These are phyloP conservation scores for Cebidichthys violaceus DNA, from an alignment of 2,113 vertebrate genomes.

Conservation along the genomic window DNA sequence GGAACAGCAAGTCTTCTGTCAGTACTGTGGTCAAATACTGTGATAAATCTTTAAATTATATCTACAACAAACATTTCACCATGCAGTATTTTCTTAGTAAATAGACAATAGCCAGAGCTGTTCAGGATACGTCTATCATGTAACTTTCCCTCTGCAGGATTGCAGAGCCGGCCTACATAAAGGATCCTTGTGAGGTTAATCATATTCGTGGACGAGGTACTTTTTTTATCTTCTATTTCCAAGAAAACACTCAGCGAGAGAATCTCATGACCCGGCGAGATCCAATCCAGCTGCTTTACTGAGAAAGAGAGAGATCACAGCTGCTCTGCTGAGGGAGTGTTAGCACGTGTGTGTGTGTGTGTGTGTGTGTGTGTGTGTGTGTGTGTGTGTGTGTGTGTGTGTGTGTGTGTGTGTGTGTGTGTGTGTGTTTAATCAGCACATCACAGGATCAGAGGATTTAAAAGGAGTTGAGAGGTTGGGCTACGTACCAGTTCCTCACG, in stretches of 20 bases:
- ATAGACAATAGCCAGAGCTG: not conserved
- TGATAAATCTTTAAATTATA: not conserved
- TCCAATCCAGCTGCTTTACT: conserved; percentile 58
- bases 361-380: not conserved
- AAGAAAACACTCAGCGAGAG: conserved; percentile 46
- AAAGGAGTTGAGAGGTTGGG: conserved; percentile 16
- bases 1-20: not conserved
- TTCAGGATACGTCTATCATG: conserved; percentile 18
- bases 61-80: not conserved
- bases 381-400: not conserved
- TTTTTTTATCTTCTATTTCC: conserved; percentile 44
- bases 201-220: conserved; percentile 36
- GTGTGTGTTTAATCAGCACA: conserved; percentile 42
- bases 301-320: conserved; percentile 54
- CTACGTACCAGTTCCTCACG: conserved; percentile 29
- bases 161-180: conserved; percentile 18
- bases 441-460: conserved; percentile 41
- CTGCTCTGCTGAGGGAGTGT: conserved; percentile 21
- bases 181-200: conserved; percentile 41
- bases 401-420: not conserved
- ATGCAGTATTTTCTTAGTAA: conserved; percentile 5
- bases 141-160: conserved; percentile 3
- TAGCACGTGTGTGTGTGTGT: not conserved
- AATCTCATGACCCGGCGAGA: conserved; percentile 50
- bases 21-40: not conserved